phyloP scores from a whole-genome alignment of 2,888 invertebrate species.

The Acronicta alni region DNA sequence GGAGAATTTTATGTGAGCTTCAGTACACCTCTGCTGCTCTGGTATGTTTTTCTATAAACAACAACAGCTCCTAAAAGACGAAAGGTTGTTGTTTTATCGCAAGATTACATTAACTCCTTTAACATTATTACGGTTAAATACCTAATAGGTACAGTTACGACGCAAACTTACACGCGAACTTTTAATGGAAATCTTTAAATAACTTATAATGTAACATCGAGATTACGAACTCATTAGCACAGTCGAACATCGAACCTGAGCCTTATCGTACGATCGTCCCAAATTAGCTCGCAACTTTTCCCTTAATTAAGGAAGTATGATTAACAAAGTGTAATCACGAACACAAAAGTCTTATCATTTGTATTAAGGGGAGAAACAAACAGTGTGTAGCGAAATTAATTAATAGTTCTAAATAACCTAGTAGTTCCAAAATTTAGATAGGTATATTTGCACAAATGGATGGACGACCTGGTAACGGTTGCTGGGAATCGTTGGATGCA shows the following conservation, averaged over 20 bases:
- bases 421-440: slow-evolving; percentile 27
- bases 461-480: no score
- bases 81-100: slow-evolving; percentile 24
- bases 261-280: slow-evolving; percentile 81
- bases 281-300: slow-evolving; percentile 82
- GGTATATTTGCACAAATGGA: slow-evolving; percentile 17
- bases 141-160: slow-evolving; percentile 48
- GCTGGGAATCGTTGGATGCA: no score
- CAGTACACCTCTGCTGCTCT: no score
- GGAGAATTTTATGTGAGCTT: no score
- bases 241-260: slow-evolving; percentile 68
- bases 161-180: slow-evolving; percentile 60
- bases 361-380: slow-evolving; percentile 58
- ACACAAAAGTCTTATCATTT: slow-evolving; percentile 87
- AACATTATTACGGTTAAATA: slow-evolving; percentile 36
- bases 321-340: slow-evolving; percentile 87
- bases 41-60: background rate
- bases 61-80: slow-evolving; percentile 3
- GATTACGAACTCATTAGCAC: slow-evolving; percentile 80
- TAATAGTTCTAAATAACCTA: no score
- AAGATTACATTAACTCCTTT: slow-evolving; percentile 35
- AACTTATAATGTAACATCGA: slow-evolving; percentile 62
- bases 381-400: slow-evolving; percentile 43
- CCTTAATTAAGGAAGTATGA: slow-evolving; percentile 88
- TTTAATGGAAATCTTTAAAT: slow-evolving; percentile 69